These are phyloP conservation scores for Turritopsis rubra DNA, from an alignment of 30 jellyfish, hydroid and myxozoan genomes.

Conservation along the genomic window DNA sequence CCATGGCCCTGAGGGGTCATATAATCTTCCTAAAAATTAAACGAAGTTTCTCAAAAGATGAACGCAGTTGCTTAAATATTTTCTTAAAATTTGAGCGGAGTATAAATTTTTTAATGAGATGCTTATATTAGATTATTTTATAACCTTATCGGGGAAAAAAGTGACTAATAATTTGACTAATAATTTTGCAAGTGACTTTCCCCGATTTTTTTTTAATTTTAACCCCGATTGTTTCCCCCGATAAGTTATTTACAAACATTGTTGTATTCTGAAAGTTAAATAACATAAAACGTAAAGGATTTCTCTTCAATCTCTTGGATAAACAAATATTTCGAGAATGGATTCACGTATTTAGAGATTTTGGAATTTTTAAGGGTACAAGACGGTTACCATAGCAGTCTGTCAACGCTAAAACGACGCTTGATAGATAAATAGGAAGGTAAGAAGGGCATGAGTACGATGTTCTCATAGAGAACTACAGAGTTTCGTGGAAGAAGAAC, in stretches of 20 bases:
- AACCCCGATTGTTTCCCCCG: too few species aligned
- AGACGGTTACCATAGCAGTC: background rate
- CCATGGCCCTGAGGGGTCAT: background rate
- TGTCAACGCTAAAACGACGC: background rate
- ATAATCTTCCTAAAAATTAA: background rate
- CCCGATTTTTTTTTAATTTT: too few species aligned
- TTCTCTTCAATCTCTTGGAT: background rate
- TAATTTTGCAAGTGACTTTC: too few species aligned
- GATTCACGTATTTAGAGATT: background rate
- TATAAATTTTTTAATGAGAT: background rate
- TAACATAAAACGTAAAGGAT: background rate
- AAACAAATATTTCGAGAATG: background rate
- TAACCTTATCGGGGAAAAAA: too few species aligned
- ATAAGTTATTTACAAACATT: background rate
- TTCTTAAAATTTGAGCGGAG: background rate
- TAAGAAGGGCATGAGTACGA: conserved; percentile 1
- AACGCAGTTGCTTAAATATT: background rate
- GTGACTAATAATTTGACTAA: background rate
- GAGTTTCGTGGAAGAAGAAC: background rate
- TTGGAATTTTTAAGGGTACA: background rate
- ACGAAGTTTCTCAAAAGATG: conserved; percentile 4
- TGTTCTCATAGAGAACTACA: background rate
- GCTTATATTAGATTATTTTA: background rate
- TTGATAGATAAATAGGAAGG: background rate
- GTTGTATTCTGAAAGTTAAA: background rate